Percentiles rank a stretch among this genome's conserved stretches.
phyloP scores from a whole-genome alignment of 2,888 invertebrate species.

The Caenorhabditis afra region DNA sequence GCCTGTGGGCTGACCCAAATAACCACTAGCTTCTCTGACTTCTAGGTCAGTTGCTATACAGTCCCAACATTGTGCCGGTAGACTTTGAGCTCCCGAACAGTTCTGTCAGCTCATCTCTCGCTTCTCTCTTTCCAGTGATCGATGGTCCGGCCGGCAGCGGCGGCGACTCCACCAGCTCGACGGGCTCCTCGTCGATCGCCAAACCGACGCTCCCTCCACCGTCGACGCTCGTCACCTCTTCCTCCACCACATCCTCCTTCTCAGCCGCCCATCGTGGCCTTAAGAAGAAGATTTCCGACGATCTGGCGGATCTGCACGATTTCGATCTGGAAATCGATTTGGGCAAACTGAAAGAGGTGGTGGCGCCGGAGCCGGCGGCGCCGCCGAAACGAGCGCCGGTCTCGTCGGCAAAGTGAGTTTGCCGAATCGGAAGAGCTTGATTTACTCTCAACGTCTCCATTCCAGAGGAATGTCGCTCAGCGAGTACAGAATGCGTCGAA shows the following conservation, averaged over 20 bases:
- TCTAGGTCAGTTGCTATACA: too few species aligned
- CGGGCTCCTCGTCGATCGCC: constrained; percentile 1
- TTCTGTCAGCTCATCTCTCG: too few species aligned
- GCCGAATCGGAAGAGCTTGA: background rate
- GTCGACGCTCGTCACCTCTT: too few species aligned
- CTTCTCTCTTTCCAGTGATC: constrained; percentile 25
- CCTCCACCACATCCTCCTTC: too few species aligned
- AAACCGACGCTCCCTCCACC: constrained; percentile 23
- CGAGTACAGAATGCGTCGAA: constrained; percentile 37
- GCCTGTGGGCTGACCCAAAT: too few species aligned
- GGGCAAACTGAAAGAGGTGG: constrained; percentile 18
- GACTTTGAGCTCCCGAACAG: too few species aligned
- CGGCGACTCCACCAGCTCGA: too few species aligned
- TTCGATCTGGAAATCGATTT: constrained; percentile 88
- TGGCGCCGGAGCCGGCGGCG: background rate
- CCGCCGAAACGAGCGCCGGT: constrained; percentile 1
- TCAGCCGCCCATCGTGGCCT: too few species aligned
- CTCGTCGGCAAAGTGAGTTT: constrained; percentile 16
- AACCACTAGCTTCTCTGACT: too few species aligned
- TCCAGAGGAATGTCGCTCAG: constrained; percentile 18
- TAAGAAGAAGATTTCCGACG: constrained; percentile 73
- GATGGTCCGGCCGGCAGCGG: too few species aligned
- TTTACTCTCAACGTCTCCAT: background rate
- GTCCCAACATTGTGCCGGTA: too few species aligned
- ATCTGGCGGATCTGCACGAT: constrained; percentile 88